phyloP scores from a whole-genome alignment of 2,113 vertebrate genomes.

The Melanocharis versteri region DNA sequence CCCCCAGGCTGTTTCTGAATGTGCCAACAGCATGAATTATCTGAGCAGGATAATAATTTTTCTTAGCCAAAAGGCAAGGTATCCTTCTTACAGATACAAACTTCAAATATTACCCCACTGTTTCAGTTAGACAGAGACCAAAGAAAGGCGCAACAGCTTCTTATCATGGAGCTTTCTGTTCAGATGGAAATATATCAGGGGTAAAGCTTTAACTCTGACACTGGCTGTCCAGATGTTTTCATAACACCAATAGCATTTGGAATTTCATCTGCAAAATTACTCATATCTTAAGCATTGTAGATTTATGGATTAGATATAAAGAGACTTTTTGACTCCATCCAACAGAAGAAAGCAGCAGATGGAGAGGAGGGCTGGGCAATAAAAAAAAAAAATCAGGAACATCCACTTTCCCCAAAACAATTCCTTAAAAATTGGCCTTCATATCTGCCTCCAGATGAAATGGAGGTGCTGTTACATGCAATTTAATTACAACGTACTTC shows the following conservation, averaged over 20 bases:
- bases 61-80: slow-evolving; percentile 65
- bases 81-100: slow-evolving; percentile 50
- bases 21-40: slow-evolving; percentile 50
- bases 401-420: background rate
- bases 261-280: slow-evolving; percentile 45
- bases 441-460: background rate
- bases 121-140: slow-evolving; percentile 35
- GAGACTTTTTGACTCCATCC: slow-evolving; percentile 20
- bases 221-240: slow-evolving; percentile 62
- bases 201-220: slow-evolving; percentile 42
- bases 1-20: background rate
- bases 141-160: slow-evolving; percentile 47
- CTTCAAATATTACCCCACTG: slow-evolving; percentile 46
- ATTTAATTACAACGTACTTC: background rate
- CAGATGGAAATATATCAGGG: slow-evolving; percentile 46
- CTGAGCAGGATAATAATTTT: slow-evolving; percentile 61
- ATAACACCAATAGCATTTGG: slow-evolving; percentile 25
- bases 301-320: slow-evolving; percentile 10
- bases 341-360: slow-evolving; percentile 52
- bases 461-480: background rate
- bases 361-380: background rate
- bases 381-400: background rate
- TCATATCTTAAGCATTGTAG: background rate
- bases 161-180: slow-evolving; percentile 28
- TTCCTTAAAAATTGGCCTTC: background rate